Evolutionary conservation across 1,140 invertebrate species (phyloP).

Genomic region (Leptinotarsa undecemlineata): DNA sequence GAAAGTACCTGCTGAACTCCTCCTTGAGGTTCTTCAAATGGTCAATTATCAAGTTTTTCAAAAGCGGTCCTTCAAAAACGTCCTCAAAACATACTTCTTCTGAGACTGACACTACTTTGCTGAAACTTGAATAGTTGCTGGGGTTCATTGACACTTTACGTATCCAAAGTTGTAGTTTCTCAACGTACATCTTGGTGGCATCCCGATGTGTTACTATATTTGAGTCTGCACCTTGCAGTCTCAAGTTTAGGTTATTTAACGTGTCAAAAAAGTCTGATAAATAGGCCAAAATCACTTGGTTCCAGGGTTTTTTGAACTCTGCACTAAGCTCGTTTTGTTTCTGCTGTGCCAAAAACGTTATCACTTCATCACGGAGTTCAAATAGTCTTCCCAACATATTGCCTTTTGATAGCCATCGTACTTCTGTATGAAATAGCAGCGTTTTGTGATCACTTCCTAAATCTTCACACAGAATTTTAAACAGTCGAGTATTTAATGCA

Average conservation of each 20-base stretch:
- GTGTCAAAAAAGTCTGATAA: constrained; percentile 16
- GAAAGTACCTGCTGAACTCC: constrained; percentile 20
- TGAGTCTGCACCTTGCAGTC: constrained; percentile 22
- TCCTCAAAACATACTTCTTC: constrained; percentile 14
- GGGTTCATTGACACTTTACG: constrained; percentile 7
- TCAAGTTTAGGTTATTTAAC: constrained; percentile 16
- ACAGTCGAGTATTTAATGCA: constrained; percentile 47
- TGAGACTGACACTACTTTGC: constrained; percentile 8
- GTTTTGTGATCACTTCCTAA: no score
- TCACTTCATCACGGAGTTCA: constrained; percentile 15
- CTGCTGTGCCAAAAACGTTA: constrained; percentile 18
- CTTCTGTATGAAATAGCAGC: no score
- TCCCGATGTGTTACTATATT: constrained; percentile 14
- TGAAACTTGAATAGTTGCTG: constrained; percentile 11
- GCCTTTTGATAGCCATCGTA: background rate
- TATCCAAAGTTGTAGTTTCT: constrained; percentile 19
- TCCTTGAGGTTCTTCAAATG: constrained; percentile 15
- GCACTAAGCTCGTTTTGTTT: constrained; percentile 11
- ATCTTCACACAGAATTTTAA: constrained; percentile 30
- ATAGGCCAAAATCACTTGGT: constrained; percentile 7
- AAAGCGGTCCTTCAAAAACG: constrained; percentile 15
- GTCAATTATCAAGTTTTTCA: constrained; percentile 17
- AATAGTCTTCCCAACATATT: constrained; percentile 20
- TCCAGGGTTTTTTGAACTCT: constrained; percentile 9
- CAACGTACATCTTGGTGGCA: constrained; percentile 14